Percentiles rank a stretch among this genome's conserved stretches.
Conservation (phyloP, 2,888 invertebrate species). For the Agrochola lychnidis region DNA sequence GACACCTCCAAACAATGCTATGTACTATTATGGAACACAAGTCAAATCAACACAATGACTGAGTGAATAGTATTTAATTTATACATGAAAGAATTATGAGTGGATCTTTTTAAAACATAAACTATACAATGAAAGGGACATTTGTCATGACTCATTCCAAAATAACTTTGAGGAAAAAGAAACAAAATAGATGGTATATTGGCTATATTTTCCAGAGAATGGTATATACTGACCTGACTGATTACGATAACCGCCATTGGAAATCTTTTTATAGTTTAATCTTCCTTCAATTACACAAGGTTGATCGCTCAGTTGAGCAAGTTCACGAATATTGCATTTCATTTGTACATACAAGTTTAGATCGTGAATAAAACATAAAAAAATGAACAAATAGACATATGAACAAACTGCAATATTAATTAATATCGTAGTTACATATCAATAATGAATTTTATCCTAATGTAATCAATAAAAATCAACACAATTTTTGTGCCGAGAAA, state of each 20-base stretch:
- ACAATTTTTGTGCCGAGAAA: conserved; percentile 10
- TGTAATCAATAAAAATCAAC: conserved; percentile 10
- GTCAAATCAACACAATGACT: neutral
- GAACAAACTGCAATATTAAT: conserved; percentile 15
- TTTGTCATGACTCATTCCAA: conserved; percentile 43
- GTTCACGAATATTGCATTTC: conserved; percentile 94
- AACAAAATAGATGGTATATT: neutral
- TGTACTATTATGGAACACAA: neutral
- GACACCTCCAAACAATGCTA: neutral
- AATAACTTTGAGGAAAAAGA: conserved; percentile 37
- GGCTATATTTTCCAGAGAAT: neutral
- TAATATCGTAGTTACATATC: conserved; percentile 7
- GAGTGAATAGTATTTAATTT: neutral
- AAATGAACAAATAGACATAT: conserved; percentile 20
- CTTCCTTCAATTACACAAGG: conserved; percentile 93
- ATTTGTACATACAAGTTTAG: conserved; percentile 82
- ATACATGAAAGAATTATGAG: neutral
- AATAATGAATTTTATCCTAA: neutral
- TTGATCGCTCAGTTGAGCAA: conserved; percentile 91
- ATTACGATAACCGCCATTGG: conserved; percentile 90
- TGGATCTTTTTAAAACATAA: conserved; percentile 8
- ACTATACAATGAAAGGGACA: conserved; percentile 12
- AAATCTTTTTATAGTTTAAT: conserved; percentile 92
- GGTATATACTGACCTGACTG: conserved; percentile 80
- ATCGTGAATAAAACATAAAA: conserved; percentile 25